Conservation (phyloP, 2,797 vertebrate genomes). For the Danio tinwini region DNA sequence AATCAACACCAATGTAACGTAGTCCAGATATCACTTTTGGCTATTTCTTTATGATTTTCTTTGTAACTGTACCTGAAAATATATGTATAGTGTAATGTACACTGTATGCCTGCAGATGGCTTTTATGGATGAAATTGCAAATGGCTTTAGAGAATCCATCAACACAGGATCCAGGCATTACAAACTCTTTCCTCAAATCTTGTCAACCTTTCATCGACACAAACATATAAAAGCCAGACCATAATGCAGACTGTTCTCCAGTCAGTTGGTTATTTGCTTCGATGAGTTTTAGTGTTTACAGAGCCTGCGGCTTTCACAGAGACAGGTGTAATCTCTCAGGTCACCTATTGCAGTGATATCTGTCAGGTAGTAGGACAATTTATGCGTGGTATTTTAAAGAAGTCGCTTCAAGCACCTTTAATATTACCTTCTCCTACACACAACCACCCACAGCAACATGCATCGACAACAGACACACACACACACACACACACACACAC, state of each 20-base stretch:
- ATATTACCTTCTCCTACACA: conserved; percentile 18
- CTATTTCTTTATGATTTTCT: too few species aligned
- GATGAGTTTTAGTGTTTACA: background rate
- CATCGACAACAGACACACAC: background rate
- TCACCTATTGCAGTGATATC: background rate
- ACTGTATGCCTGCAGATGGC: too few species aligned
- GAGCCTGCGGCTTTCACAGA: background rate
- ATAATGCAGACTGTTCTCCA: background rate
- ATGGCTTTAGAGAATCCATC: background rate
- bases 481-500: too few species aligned
- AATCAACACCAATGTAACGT: too few species aligned
- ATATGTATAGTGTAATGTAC: too few species aligned
- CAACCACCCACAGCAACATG: conserved; percentile 28
- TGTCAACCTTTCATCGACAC: background rate
- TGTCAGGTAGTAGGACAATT: background rate
- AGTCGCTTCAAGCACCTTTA: conserved; percentile 19
- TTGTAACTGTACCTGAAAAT: too few species aligned
- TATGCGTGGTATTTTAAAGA: conserved; percentile 8
- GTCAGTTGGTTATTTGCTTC: background rate
- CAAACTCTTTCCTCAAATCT: background rate
- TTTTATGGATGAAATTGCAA: background rate
- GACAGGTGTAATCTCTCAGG: background rate
- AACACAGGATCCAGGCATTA: background rate
- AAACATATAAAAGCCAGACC: background rate
- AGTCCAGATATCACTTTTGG: too few species aligned